These are phyloP conservation scores for Lophochroa leadbeateri DNA, from an alignment of 2,113 vertebrate species.

Conservation along the genomic window DNA sequence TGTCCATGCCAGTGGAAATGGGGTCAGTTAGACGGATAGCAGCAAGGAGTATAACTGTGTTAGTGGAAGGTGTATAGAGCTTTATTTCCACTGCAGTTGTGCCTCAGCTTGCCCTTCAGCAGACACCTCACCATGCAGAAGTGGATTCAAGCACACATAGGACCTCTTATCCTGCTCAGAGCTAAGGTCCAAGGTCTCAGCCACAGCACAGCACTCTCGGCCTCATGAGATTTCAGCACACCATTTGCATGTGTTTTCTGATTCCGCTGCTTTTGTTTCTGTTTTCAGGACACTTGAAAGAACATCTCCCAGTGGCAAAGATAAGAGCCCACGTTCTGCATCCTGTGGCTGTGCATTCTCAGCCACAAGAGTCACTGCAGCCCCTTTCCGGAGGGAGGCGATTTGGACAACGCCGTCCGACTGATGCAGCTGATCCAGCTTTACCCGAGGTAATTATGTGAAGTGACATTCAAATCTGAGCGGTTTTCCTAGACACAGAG, in stretches of 20 bases:
- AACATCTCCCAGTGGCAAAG: background rate
- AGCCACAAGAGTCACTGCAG: slow-evolving; percentile 25
- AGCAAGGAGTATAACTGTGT: background rate
- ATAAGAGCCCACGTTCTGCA: background rate
- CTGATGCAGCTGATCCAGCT: background rate
- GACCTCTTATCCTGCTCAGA: background rate
- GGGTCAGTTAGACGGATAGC: background rate
- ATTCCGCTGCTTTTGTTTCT: background rate
- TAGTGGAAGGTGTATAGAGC: background rate
- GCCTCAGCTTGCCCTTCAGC: background rate
- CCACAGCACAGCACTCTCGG: background rate
- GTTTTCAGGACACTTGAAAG: background rate
- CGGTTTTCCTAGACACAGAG: slow-evolving; percentile 57
- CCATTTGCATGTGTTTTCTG: background rate
- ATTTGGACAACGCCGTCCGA: background rate
- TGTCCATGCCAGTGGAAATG: background rate
- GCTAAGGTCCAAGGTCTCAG: background rate
- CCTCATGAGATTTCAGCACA: background rate
- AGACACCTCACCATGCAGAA: background rate
- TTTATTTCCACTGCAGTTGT: background rate
- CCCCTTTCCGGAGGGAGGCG: slow-evolving; percentile 31
- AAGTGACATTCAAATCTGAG: slow-evolving; percentile 16
- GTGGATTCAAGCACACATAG: background rate
- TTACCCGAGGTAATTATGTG: slow-evolving; percentile 17
- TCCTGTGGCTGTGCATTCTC: slow-evolving; percentile 3